Percentiles rank a stretch among this genome's conserved stretches.
phyloP scores from a whole-genome alignment of 2,113 vertebrate genomes.

The Phylloscopus whistleri region DNA sequence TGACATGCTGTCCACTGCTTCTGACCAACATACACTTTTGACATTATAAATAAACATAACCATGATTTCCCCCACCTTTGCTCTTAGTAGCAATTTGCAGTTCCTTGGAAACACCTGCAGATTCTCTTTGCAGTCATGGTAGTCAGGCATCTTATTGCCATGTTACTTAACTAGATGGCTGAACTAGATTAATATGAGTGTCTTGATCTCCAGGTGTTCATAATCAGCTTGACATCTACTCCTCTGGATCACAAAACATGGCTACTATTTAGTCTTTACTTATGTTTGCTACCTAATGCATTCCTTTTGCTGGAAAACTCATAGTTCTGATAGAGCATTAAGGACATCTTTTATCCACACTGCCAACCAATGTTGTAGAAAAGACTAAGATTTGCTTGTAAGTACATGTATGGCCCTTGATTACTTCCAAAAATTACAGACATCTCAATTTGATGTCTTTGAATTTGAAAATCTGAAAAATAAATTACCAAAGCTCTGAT shows the following conservation, averaged over 20 bases:
- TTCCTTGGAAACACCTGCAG: background rate
- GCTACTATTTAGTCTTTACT: background rate
- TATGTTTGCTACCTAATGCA: background rate
- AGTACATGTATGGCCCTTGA: background rate
- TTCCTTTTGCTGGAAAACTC: background rate
- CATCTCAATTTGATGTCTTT: too few species aligned
- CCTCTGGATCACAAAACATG: background rate
- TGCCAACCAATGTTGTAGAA: background rate
- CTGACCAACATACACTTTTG: background rate
- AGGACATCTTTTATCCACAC: background rate
- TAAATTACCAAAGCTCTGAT: background rate
- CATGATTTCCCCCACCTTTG: background rate
- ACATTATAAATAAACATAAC: background rate
- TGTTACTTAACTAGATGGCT: background rate
- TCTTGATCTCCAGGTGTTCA: background rate
- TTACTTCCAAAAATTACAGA: background rate
- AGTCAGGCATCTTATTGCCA: background rate
- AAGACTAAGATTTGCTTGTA: background rate
- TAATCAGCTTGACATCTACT: background rate
- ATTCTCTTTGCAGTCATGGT: background rate
- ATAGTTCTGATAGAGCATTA: background rate
- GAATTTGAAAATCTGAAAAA: background rate
- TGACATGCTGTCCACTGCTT: background rate
- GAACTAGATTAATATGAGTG: background rate
- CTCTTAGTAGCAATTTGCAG: background rate